Percentiles rank a stretch among this genome's conserved stretches.
These are phyloP conservation scores for Panurus biarmicus DNA, from an alignment of 2,113 vertebrate species.

Conservation along the genomic window DNA sequence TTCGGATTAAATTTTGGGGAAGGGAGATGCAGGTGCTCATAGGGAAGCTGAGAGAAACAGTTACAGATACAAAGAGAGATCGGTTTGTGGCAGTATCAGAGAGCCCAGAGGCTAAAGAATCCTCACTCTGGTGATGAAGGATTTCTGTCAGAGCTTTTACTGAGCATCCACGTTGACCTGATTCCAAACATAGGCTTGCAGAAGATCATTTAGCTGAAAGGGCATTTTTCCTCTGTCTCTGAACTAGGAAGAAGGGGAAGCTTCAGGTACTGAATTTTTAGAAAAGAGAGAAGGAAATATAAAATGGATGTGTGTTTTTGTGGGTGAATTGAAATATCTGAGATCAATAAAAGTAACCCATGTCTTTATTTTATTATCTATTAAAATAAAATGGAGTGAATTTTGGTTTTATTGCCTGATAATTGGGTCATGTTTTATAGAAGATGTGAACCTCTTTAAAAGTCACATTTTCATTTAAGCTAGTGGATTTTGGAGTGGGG, in stretches of 20 bases:
- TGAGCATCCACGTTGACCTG: not conserved
- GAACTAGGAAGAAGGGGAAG: not conserved
- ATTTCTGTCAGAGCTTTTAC: not conserved
- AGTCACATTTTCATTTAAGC: not conserved
- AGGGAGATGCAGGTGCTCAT: not conserved
- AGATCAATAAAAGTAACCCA: not conserved
- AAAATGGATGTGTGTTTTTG: not conserved
- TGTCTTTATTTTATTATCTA: not conserved
- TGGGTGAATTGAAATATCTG: not conserved
- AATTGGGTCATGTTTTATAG: not conserved
- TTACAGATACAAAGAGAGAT: not conserved
- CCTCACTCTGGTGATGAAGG: not conserved
- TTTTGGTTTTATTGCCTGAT: not conserved
- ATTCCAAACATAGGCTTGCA: not conserved
- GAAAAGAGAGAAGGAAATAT: not conserved
- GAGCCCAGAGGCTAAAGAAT: not conserved
- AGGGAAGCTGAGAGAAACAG: not conserved
- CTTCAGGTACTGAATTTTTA: not conserved
- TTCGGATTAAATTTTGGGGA: not conserved
- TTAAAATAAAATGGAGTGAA: not conserved
- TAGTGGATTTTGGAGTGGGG: not conserved
- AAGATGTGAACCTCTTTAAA: not conserved
- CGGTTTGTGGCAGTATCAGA: accelerated
- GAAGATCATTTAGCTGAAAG: not conserved
- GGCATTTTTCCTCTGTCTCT: not conserved